Evolutionary conservation across 1,140 invertebrate genomes (phyloP).

Genomic region (Parasteatoda tepidariorum): DNA sequence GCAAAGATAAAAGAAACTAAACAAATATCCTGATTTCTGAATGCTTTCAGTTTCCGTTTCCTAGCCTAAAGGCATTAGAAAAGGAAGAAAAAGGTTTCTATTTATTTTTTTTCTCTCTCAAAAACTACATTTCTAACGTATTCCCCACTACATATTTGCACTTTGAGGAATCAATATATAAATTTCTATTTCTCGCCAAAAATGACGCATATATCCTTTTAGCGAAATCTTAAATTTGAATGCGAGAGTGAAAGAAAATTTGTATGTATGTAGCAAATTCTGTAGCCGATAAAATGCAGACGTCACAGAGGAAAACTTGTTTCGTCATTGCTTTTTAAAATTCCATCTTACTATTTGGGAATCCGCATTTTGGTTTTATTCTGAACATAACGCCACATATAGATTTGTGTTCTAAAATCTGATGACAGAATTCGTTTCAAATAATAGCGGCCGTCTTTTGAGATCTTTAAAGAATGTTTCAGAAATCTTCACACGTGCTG

Average conservation of each 20-base stretch:
- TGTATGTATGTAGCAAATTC: neutral
- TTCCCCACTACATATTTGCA: neutral
- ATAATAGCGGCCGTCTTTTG: too few species aligned
- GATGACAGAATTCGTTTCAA: neutral
- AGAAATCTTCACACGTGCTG: too few species aligned
- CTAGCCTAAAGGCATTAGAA: neutral
- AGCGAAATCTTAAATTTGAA: neutral
- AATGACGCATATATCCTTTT: neutral
- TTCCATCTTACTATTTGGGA: neutral
- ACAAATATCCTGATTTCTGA: slow-evolving; percentile 27
- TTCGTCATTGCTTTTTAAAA: neutral
- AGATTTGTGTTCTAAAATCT: neutral
- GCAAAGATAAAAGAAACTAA: slow-evolving; percentile 37
- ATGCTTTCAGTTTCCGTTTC: neutral
- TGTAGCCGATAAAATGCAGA: neutral
- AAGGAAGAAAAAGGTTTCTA: neutral
- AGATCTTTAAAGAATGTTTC: too few species aligned
- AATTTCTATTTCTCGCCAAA: neutral
- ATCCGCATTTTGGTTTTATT: neutral
- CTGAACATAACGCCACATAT: neutral
- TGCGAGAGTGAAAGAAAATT: neutral
- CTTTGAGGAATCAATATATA: neutral
- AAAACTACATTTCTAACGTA: neutral
- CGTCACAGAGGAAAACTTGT: neutral
- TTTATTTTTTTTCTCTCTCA: neutral